Evolutionary conservation across 2,888 invertebrate species (phyloP).

Genomic region (Seira musarum): DNA sequence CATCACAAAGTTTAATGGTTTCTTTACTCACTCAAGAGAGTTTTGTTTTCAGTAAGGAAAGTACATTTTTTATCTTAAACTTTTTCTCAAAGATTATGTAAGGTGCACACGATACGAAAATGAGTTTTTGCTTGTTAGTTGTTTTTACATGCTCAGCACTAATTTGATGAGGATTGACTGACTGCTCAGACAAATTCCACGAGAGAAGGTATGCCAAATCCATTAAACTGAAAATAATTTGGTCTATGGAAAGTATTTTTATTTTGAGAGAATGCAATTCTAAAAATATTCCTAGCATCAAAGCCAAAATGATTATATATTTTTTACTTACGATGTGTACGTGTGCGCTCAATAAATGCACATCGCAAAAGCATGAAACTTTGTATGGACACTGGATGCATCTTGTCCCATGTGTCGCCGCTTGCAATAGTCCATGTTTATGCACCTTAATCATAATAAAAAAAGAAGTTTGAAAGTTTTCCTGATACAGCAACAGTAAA

Average conservation of each 20-base stretch:
- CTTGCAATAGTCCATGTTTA: conserved; percentile 19
- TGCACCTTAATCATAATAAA: conserved; percentile 39
- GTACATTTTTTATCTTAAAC: neutral
- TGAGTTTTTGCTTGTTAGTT: neutral
- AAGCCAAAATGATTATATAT: no score
- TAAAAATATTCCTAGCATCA: no score
- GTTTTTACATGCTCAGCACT: neutral
- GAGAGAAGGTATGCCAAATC: neutral
- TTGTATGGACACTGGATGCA: no score
- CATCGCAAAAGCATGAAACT: no score
- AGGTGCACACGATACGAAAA: neutral
- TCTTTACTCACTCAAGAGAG: neutral
- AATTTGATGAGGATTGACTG: neutral
- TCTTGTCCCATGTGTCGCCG: conserved; percentile 21
- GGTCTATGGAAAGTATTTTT: no score
- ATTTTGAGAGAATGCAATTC: no score
- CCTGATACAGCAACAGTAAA: conserved; percentile 5
- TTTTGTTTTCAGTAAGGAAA: neutral
- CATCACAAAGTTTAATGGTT: neutral
- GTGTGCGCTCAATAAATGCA: no score
- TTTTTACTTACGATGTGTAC: no score
- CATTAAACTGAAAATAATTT: neutral
- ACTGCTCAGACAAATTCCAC: neutral
- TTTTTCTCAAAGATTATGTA: neutral
- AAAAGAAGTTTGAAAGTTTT: conserved; percentile 27